phyloP scores from a whole-genome alignment of 2,888 invertebrate genomes.

The Nysson spinosus region DNA sequence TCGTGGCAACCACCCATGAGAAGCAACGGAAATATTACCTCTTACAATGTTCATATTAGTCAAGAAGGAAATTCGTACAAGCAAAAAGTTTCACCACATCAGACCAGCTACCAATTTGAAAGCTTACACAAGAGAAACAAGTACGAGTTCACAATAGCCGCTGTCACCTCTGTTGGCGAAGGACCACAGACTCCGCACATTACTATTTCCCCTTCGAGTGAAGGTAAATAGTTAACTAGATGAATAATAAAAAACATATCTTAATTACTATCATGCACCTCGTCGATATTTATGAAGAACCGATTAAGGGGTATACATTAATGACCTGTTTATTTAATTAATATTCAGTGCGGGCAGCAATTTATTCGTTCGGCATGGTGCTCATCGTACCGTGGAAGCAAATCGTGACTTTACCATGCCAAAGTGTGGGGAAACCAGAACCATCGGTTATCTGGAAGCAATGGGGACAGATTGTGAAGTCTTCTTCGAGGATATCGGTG shows the following conservation, averaged over 20 bases:
- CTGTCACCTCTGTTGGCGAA: constrained; percentile 76
- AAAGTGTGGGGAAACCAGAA: constrained; percentile 89
- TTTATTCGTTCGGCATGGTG: constrained; percentile 76
- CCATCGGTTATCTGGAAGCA: constrained; percentile 89
- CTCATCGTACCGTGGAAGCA: constrained; percentile 88
- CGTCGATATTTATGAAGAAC: too few relatives aligned
- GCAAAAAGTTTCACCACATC: constrained; percentile 68
- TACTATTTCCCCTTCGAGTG: constrained; percentile 77
- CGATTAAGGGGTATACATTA: too few relatives aligned
- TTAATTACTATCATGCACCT: neutral
- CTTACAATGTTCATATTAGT: constrained; percentile 73
- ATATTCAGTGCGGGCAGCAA: constrained; percentile 75
- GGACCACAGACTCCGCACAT: constrained; percentile 76
- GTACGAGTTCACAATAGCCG: constrained; percentile 77
- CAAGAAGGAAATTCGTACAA: constrained; percentile 73
- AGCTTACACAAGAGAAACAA: constrained; percentile 75
- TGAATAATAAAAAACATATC: neutral
- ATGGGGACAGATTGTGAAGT: constrained; percentile 86
- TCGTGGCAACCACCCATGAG: constrained; percentile 93
- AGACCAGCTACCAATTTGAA: constrained; percentile 74
- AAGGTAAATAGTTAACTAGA: constrained; percentile 67
- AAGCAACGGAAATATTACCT: constrained; percentile 84
- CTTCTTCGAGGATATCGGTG: constrained; percentile 83
- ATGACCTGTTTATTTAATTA: too few relatives aligned
- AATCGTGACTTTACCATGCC: constrained; percentile 89